Evolutionary conservation across 2,797 vertebrate genomes (phyloP).

Genomic region (Triplophysa yarkandensis): DNA sequence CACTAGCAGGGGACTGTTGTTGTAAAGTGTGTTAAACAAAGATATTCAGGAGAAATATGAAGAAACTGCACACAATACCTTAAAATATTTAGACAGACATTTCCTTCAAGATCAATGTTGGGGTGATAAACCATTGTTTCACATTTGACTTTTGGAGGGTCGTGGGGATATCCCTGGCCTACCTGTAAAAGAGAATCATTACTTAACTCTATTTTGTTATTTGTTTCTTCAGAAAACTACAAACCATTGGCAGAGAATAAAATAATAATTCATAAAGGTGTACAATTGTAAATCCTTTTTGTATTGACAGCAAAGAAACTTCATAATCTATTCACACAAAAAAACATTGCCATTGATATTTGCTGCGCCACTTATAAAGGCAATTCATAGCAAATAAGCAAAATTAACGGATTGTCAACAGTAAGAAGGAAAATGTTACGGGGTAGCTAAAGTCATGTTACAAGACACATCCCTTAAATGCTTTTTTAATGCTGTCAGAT

Average conservation of each 20-base stretch:
- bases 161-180: constrained; percentile 94
- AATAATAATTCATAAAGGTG: no score
- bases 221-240: background rate
- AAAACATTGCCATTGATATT: no score
- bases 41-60: background rate
- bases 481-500: no score
- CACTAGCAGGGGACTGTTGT: background rate
- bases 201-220: background rate
- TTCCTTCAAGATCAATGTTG: constrained; percentile 97
- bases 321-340: no score
- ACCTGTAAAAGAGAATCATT: constrained; percentile 72
- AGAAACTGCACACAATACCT: constrained; percentile 72
- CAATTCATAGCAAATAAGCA: no score
- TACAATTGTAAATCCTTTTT: no score
- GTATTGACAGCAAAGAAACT: no score
- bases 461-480: no score
- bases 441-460: no score
- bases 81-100: constrained; percentile 97
- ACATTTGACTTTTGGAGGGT: constrained; percentile 96
- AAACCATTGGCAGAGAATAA: background rate
- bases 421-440: no score
- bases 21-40: background rate
- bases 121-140: constrained; percentile 98
- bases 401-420: no score
- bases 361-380: no score